phyloP scores from a whole-genome alignment of 2,888 invertebrate genomes.

The Allophyes oxyacanthae region DNA sequence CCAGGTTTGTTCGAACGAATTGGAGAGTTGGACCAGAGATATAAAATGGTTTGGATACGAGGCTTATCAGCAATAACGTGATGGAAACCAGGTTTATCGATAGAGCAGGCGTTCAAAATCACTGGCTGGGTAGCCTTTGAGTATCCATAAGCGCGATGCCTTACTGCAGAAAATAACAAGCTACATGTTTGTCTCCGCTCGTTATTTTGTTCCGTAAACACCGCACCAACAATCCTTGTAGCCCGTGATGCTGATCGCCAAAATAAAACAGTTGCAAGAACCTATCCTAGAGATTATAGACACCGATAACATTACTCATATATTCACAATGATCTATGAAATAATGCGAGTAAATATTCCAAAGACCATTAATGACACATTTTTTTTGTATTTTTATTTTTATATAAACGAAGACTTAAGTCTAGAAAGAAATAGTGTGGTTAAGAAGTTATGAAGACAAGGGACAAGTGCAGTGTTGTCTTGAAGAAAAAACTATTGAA shows the following conservation, averaged over 20 bases:
- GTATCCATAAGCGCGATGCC: not conserved
- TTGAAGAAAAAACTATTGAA: too few relatives aligned
- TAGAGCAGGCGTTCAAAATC: not conserved
- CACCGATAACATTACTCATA: constrained; percentile 12
- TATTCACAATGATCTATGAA: constrained; percentile 24
- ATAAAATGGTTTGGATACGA: constrained; percentile 6
- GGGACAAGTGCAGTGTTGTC: too few relatives aligned
- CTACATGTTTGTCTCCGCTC: not conserved
- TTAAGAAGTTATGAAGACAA: too few relatives aligned
- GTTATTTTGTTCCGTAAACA: not conserved
- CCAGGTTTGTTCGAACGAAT: not conserved
- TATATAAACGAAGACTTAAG: too few relatives aligned
- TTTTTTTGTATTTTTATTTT: too few relatives aligned
- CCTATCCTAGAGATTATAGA: constrained; percentile 17
- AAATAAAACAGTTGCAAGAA: constrained; percentile 15
- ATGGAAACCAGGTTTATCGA: not conserved
- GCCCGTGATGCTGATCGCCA: constrained; percentile 11
- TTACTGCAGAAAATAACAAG: not conserved
- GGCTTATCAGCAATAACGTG: not conserved
- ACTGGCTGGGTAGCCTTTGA: not conserved
- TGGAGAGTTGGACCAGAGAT: not conserved
- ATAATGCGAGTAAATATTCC: constrained; percentile 14
- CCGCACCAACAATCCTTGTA: too few relatives aligned
- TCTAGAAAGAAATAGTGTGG: too few relatives aligned
- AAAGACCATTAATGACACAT: constrained; percentile 26